Percentiles rank a stretch among this genome's conserved stretches.
Evolutionary conservation across 2,113 vertebrate species (phyloP).

Genomic region (Hassar affinis): DNA sequence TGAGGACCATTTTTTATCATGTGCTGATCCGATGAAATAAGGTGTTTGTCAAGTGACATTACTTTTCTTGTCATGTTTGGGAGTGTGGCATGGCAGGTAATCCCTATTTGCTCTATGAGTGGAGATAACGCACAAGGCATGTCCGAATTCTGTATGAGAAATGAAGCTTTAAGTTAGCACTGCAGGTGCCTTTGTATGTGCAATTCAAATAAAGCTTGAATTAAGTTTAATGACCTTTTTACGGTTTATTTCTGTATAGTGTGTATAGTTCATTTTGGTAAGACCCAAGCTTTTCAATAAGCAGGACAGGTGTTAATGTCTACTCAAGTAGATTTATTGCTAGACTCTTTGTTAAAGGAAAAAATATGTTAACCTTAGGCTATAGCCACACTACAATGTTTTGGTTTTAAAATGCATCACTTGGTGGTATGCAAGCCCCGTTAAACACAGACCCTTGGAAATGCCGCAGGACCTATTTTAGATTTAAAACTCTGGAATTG

Average conservation of each 20-base stretch:
- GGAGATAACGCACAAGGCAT: not conserved
- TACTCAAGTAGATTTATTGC: not conserved
- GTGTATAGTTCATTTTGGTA: not conserved
- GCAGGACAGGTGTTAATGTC: not conserved
- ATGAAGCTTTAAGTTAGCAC: constrained; percentile 32
- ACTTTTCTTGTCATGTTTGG: not conserved
- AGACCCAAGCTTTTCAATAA: not conserved
- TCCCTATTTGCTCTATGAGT: not conserved
- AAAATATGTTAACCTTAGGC: too few species aligned
- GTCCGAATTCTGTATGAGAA: constrained; percentile 9
- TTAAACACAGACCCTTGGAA: too few species aligned
- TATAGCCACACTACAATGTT: too few species aligned
- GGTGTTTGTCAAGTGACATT: not conserved
- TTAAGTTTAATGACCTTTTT: not conserved
- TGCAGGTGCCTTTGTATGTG: constrained; percentile 27
- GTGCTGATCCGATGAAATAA: not conserved
- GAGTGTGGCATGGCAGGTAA: not conserved
- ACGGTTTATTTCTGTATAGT: not conserved
- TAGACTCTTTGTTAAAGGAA: too few species aligned
- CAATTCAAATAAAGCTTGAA: constrained; percentile 36
- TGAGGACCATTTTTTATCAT: not conserved
- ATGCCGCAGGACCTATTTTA: too few species aligned
- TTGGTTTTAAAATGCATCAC: too few species aligned
- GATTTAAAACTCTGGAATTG: too few species aligned
- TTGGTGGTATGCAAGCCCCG: too few species aligned